phyloP scores from a whole-genome alignment of 2,888 invertebrate species.

The Perithous albicinctus region DNA sequence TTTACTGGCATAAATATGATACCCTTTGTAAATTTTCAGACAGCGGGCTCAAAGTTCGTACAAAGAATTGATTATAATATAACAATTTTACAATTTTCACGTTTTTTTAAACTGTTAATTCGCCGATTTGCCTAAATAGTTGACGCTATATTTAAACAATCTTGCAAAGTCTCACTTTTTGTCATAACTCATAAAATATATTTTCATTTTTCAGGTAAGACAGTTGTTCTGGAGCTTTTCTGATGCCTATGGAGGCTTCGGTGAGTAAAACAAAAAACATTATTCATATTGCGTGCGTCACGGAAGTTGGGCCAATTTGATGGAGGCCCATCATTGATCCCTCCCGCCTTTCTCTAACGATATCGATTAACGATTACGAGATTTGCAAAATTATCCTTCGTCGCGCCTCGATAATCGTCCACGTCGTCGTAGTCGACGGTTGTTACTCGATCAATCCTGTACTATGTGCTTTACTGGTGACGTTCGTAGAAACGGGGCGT shows the following conservation, averaged over 20 bases:
- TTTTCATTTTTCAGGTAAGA: slow-evolving; percentile 61
- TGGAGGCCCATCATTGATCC: background rate
- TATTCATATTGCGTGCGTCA: slow-evolving; percentile 25
- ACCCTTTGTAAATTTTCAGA: no score
- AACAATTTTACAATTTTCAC: no score
- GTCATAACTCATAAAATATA: slow-evolving; percentile 8
- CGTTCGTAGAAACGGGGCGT: slow-evolving; percentile 51
- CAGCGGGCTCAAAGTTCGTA: no score
- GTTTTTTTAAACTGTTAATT: no score
- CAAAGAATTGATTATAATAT: no score
- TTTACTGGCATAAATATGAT: no score
- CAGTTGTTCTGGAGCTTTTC: background rate
- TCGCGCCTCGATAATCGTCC: slow-evolving; percentile 47
- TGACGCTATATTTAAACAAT: no score
- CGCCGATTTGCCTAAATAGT: no score
- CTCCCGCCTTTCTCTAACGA: slow-evolving; percentile 8
- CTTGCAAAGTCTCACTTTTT: no score
- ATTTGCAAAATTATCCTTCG: slow-evolving; percentile 49
- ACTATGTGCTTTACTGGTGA: slow-evolving; percentile 5
- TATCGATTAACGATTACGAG: slow-evolving; percentile 59
- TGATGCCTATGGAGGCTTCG: slow-evolving; percentile 7
- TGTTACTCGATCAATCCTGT: slow-evolving; percentile 34
- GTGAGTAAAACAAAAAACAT: slow-evolving; percentile 53
- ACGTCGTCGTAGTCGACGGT: slow-evolving; percentile 15
- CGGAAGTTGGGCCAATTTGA: background rate